A percentile compares a stretch with the other conserved stretches of the same genome.
phyloP scores from a whole-genome alignment of 2,888 invertebrate species.

The Acleris sparsana region DNA sequence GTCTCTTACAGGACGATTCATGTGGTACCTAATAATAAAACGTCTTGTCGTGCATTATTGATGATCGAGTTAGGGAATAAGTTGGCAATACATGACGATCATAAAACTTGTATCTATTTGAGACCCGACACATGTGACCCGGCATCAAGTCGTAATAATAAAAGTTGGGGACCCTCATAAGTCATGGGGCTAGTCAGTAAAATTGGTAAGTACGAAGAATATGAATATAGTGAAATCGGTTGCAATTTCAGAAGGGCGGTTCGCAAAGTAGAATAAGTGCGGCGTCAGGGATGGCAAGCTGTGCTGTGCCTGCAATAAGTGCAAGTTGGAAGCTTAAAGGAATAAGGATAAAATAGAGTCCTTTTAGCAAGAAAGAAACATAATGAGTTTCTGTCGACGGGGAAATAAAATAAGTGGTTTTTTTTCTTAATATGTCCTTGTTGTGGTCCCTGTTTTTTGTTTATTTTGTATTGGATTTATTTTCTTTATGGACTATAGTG shows the following conservation, averaged over 20 bases:
- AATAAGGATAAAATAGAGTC: not conserved
- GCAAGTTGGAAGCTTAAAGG: conserved; percentile 1
- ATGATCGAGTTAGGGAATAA: conserved; percentile 36
- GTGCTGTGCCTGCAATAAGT: conserved; percentile 12
- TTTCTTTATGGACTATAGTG: no score
- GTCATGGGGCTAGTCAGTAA: conserved; percentile 43
- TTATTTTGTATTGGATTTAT: no score
- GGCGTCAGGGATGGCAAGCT: conserved; percentile 16
- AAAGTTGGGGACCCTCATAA: conserved; percentile 53
- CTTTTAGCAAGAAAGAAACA: no score
- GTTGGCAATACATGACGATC: conserved; percentile 42
- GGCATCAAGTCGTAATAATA: conserved; percentile 50
- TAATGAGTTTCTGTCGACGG: no score
- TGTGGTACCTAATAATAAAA: conserved; percentile 20
- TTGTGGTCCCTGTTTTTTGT: no score
- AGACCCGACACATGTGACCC: conserved; percentile 46
- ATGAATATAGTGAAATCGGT: conserved; percentile 32
- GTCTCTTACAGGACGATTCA: conserved; percentile 1
- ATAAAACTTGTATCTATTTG: conserved; percentile 47
- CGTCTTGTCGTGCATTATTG: conserved; percentile 27
- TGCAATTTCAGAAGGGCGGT: conserved; percentile 29
- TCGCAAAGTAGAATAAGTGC: conserved; percentile 20
- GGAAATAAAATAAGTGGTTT: no score
- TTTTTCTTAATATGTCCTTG: no score
- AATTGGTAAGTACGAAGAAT: conserved; percentile 35